Evolutionary conservation across 2,113 vertebrate species (phyloP).

Genomic region (Xenopus laevis): DNA sequence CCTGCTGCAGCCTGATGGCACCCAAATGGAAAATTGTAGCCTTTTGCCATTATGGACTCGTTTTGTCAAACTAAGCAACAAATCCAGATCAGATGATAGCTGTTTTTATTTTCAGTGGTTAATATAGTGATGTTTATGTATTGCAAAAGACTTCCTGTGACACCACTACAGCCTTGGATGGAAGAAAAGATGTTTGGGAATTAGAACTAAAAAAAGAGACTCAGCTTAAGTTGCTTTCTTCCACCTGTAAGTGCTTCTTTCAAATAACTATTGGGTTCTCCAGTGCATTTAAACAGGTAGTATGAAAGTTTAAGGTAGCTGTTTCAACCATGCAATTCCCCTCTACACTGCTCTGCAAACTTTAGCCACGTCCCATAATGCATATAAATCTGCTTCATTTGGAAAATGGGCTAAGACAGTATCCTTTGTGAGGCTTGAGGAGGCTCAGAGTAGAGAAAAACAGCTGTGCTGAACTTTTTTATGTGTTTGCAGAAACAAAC

Average conservation of each 20-base stretch:
- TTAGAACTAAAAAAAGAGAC: slow-evolving; percentile 36
- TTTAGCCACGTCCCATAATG: slow-evolving; percentile 35
- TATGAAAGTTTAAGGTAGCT: too few species aligned
- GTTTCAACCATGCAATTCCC: too few species aligned
- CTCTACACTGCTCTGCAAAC: slow-evolving; percentile 1
- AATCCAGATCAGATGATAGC: too few species aligned
- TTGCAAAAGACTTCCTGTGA: not conserved
- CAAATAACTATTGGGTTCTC: slow-evolving; percentile 37
- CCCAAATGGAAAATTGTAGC: too few species aligned
- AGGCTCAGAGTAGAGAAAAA: slow-evolving; percentile 63
- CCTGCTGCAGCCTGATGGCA: too few species aligned
- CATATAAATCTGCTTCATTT: slow-evolving; percentile 38
- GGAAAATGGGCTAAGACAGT: slow-evolving; percentile 43
- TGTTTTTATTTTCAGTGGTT: too few species aligned
- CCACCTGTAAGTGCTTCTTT: slow-evolving; percentile 66
- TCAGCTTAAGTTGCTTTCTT: slow-evolving; percentile 49
- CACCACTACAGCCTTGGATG: slow-evolving; percentile 23
- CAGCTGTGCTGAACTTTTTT: slow-evolving; percentile 64
- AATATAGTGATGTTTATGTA: too few species aligned
- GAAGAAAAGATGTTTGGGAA: slow-evolving; percentile 47
- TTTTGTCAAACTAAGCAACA: too few species aligned
- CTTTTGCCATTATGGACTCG: too few species aligned
- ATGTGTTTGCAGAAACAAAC: slow-evolving; percentile 17
- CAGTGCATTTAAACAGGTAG: too few species aligned
- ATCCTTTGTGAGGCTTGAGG: slow-evolving; percentile 58